phyloP scores from a whole-genome alignment of 2,888 invertebrate genomes.

The Fragum sueziense region DNA sequence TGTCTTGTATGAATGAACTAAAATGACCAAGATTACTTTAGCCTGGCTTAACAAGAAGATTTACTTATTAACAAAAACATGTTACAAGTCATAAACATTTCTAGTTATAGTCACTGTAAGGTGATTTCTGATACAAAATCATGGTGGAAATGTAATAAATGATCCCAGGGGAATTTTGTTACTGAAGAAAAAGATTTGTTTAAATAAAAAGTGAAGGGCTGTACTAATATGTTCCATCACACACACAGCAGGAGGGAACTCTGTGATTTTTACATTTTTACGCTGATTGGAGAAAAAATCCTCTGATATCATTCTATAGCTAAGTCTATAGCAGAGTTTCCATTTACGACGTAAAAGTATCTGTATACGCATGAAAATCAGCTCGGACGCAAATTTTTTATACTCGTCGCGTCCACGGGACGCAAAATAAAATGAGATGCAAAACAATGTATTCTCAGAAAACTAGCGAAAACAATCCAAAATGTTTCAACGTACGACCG shows the following conservation, averaged over 20 bases:
- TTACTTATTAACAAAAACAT: neutral
- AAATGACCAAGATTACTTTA: too few species aligned
- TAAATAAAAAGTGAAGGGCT: constrained; percentile 12
- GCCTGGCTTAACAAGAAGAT: neutral
- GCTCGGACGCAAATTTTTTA: too few species aligned
- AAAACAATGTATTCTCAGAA: too few species aligned
- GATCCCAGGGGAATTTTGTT: constrained; percentile 7
- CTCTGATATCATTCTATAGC: neutral
- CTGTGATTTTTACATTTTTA: neutral
- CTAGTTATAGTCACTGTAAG: neutral
- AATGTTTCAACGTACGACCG: too few species aligned
- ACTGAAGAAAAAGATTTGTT: constrained; percentile 4
- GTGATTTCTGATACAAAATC: neutral
- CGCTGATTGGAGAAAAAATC: neutral
- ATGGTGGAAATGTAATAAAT: constrained; percentile 4
- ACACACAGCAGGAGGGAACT: neutral
- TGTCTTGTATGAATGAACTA: too few species aligned
- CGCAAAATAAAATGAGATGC: too few species aligned
- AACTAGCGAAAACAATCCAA: too few species aligned
- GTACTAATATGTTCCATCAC: neutral
- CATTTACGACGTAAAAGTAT: too few species aligned
- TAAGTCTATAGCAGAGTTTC: too few species aligned
- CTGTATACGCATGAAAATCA: too few species aligned
- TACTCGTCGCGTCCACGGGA: too few species aligned
- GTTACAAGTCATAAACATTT: neutral